phyloP scores from a whole-genome alignment of 2,888 invertebrate species.

The Conus canariensis region DNA sequence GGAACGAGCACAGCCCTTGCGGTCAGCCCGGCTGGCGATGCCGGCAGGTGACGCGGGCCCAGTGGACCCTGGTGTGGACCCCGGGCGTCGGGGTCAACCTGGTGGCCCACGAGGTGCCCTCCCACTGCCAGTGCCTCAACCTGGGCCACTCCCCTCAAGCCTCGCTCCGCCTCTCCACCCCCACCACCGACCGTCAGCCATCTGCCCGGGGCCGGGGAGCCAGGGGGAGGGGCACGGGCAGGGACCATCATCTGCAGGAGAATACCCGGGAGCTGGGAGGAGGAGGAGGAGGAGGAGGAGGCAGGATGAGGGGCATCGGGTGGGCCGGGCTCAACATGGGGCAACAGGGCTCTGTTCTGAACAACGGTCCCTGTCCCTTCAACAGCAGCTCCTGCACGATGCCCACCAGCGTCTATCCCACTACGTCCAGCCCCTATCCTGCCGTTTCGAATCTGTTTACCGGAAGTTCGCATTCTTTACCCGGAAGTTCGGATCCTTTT shows the following conservation, averaged over 20 bases:
- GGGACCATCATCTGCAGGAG: not conserved
- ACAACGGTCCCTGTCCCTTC: not conserved
- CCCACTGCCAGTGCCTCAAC: conserved; percentile 58
- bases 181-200: not conserved
- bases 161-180: not conserved
- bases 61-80: conserved; percentile 56
- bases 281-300: not conserved
- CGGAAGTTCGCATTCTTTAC: not conserved
- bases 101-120: conserved; percentile 52
- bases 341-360: not conserved
- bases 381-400: not conserved
- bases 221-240: not conserved
- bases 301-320: not conserved
- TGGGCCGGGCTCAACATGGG: not conserved
- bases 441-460: not conserved
- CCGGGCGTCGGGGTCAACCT: conserved; percentile 41
- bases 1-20: conserved; percentile 54
- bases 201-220: too few species aligned
- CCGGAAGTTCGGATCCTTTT: not conserved
- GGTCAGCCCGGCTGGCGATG: conserved; percentile 49
- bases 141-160: conserved; percentile 28
- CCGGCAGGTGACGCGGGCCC: conserved; percentile 53
- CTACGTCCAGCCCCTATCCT: not conserved
- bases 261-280: not conserved
- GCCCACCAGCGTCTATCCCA: not conserved